Evolutionary conservation across 2,113 vertebrate species (phyloP), one percentile per base, ranked within the genome.

Genomic region (Hemibagrus wyckioides): DNA sequence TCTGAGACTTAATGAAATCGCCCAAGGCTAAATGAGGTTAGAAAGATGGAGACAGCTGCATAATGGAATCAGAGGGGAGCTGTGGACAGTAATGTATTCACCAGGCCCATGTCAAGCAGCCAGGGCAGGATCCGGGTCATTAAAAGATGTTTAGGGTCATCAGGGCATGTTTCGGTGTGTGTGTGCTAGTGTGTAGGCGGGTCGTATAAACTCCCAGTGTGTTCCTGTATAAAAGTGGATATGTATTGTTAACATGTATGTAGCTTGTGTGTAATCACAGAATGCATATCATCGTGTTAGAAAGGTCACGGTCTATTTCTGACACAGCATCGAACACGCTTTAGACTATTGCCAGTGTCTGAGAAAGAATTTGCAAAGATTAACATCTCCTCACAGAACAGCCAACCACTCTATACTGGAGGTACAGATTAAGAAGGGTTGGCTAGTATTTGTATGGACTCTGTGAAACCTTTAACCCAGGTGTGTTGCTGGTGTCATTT

Each of bases 21-120:
- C 75, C 69, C 30, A 19, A 28, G 80, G 86, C 80, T 87, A 87
- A 87, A 83, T 83, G 86, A 87, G 86, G 86, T 73, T 83, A 82
- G 80, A 83, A 73, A 77, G 69, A 50, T 52, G 54, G 69, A 87
- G 86, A 87, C 86, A 83, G 86, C 80, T 76, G 80, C 80, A 87
- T 87, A 87, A 87, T 87, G 57, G 80, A 87, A 87, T 76, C 80
- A 63, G 69, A 83, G 36, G 21, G 21, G 52, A 87, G n/a, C 17
- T 11, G 14, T 21, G 54, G 80, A 87, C 86, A 87, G 80, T 87
- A 87, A 87, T 87, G 69, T 87, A 87, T 87, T 87, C 80, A 87
- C 54, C 56, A n/a, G 56, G 8, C 80, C 56, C 8, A 52, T 73
- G 54, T 87, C 80, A 76, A 76, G 65, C 57, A 52, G 86, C 67